Evolutionary conservation across 64 coral and sea anemone genomes (phyloP).

Genomic region (Stichodactyla helianthus): DNA sequence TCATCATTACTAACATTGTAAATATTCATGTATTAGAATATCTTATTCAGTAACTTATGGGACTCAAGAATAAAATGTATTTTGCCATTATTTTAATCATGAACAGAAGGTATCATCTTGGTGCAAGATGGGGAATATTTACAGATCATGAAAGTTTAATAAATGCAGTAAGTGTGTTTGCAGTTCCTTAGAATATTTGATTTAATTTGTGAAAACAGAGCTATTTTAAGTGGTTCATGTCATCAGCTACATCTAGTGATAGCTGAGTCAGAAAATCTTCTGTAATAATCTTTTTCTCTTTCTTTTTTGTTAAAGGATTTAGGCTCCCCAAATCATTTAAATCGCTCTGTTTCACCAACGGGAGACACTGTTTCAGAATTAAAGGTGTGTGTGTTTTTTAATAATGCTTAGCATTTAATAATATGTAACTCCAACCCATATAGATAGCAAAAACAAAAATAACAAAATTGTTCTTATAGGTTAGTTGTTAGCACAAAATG

Average conservation of each 20-base stretch:
- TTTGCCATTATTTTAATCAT: not conserved
- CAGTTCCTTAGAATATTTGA: not conserved
- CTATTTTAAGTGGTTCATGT: not conserved
- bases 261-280: not conserved
- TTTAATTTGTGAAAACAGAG: not conserved
- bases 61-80: too few relatives aligned
- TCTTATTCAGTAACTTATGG: too few relatives aligned
- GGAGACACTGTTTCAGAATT: not conserved
- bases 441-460: too few relatives aligned
- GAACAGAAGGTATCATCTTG: slow-evolving; percentile 34
- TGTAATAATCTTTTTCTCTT: not conserved
- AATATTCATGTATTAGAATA: too few relatives aligned
- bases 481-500: too few relatives aligned
- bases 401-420: not conserved
- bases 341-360: not conserved
- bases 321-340: slow-evolving; percentile 26
- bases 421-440: too few relatives aligned
- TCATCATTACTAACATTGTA: too few relatives aligned
- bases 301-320: not conserved
- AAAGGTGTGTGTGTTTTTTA: slow-evolving; percentile 14
- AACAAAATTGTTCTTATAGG: too few relatives aligned
- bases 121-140: slow-evolving; percentile 29
- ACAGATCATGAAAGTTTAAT: slow-evolving; percentile 52
- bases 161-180: slow-evolving; percentile 30
- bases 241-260: not conserved